Percentiles rank a stretch among this genome's conserved stretches.
Evolutionary conservation across 2,113 vertebrate species (phyloP).

Genomic region (Alces alces): DNA sequence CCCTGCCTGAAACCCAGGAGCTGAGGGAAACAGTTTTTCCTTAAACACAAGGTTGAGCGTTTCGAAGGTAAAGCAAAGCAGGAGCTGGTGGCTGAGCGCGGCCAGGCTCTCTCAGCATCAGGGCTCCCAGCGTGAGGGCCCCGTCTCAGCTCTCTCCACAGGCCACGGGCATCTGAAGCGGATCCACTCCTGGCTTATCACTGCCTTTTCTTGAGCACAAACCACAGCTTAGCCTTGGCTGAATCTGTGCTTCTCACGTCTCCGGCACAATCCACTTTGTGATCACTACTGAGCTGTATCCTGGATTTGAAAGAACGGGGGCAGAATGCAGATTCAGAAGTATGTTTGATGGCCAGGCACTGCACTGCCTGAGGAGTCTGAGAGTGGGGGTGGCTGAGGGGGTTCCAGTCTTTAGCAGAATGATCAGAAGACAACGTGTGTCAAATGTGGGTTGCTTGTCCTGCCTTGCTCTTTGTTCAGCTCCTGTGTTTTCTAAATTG

Average conservation of each 20-base stretch:
- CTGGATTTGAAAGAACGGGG: background rate
- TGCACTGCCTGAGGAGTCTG: background rate
- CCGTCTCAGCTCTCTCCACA: background rate
- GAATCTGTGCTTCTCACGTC: background rate
- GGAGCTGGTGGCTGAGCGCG: background rate
- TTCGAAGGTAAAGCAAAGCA: background rate
- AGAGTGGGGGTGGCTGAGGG: no score
- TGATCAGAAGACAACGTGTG: background rate
- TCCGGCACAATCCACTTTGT: background rate
- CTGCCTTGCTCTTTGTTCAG: background rate
- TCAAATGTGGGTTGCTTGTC: background rate
- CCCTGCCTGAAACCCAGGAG: slow-evolving; percentile 3
- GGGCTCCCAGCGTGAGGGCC: background rate
- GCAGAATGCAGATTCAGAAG: background rate
- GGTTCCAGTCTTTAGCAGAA: background rate
- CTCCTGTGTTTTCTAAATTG: background rate
- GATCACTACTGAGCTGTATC: no score
- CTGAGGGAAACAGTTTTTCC: background rate
- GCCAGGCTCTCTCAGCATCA: background rate
- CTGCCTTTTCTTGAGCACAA: background rate
- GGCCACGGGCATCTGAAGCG: background rate
- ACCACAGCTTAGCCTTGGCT: background rate
- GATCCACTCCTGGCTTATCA: rapidly evolving
- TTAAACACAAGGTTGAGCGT: background rate
- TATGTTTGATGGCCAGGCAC: background rate